These are phyloP conservation scores for Phyllotreta striolata DNA, from an alignment of 2,888 invertebrate genomes.

Conservation along the genomic window DNA sequence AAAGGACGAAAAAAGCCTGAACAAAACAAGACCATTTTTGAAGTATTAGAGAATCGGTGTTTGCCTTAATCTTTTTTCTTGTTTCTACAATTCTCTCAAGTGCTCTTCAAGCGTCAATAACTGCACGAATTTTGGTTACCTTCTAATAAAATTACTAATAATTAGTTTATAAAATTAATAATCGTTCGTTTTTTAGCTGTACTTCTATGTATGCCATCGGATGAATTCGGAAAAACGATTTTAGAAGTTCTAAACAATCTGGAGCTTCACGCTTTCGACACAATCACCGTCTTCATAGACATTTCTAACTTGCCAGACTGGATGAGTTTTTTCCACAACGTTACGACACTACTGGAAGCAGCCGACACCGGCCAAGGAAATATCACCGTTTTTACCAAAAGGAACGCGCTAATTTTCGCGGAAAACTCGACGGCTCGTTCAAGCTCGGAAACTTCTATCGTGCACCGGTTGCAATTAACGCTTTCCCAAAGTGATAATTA, in stretches of 20 bases:
- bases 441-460: conserved; percentile 45
- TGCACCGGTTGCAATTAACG: conserved; percentile 43
- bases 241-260: conserved; percentile 60
- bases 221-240: conserved; percentile 58
- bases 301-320: conserved; percentile 60
- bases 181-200: conserved; percentile 60
- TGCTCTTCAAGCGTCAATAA: no score
- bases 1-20: no score
- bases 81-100: no score
- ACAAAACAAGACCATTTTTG: no score
- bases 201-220: conserved; percentile 64
- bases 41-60: no score
- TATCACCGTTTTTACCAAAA: conserved; percentile 39
- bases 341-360: conserved; percentile 25
- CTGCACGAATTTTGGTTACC: no score
- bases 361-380: conserved; percentile 38
- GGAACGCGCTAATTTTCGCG: conserved; percentile 30
- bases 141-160: no score
- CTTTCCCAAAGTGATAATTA: conserved; percentile 32
- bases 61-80: no score
- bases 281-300: conserved; percentile 62
- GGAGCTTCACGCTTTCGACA: conserved; percentile 59
- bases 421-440: conserved; percentile 13
- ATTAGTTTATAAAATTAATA: no score
- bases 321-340: conserved; percentile 48